Base-by-base conservation (phyloP, 2,797 vertebrate genomes). In the Alectoris magna region DNA sequence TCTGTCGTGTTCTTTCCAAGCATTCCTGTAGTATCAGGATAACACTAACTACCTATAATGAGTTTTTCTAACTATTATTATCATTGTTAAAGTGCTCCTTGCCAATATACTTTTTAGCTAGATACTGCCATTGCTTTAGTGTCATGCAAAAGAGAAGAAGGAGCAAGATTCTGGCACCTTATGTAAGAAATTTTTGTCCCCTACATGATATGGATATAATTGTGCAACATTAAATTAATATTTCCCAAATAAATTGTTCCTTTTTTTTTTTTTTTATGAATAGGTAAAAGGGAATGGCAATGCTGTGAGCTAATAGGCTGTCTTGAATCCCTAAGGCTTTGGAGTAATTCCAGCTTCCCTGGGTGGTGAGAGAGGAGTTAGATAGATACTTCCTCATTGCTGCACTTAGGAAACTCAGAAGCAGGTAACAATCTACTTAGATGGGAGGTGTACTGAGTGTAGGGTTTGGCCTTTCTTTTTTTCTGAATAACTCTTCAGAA, bases 391-490 rank as follows among this genome's bases (percentile, higher is more conserved):
- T 96, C 76, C 74, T 88, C 70, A 56, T 72, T 91, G 67, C 60
- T 92, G 84, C 82, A 79, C 79, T 81, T 81, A 84, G 76, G 89
- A 96, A 93, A 84, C 64, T 85, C 87, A 53, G 74, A 75, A 78
- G 59, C 1, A 0, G 80, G 70, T 88, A 81, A 55, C 53, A 55
- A 85, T 91, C 62, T 75, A 58, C 55, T 90, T 91, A 88, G 66
- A 23, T 51, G 83, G 88, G 87, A 88, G 92, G 15, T 55, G 72
- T 51, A 72, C 46, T 27, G 19, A 63, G 39, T 56, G 6, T 62
- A 80, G 71, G 66, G 58, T 75, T 59, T 85, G 60, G 31, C 67
- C 60, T 80, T 86, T 87, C 41, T 75, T 92, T n/a, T 55, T 78
- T 83, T 94, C 23, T 69, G 46, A 83, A 60, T 75, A 59, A 66